Conservation (phyloP, 2,888 invertebrate species). For the Dryocosmus kuriphilus region DNA sequence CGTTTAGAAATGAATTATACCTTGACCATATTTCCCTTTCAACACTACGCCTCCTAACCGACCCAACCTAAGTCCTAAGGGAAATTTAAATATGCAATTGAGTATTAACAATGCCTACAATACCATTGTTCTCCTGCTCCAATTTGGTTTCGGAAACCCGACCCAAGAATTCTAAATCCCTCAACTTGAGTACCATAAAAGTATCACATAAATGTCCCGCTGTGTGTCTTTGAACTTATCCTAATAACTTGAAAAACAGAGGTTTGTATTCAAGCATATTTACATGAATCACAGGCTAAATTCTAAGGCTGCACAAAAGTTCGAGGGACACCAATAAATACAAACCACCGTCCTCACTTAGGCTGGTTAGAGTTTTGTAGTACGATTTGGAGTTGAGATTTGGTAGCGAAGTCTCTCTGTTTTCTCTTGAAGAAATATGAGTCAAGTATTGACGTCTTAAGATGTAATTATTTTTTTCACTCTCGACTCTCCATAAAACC, state of each 20-base stretch:
- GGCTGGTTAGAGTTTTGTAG: neutral
- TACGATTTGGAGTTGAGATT: neutral
- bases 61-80: no score
- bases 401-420: neutral
- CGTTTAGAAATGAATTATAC: no score
- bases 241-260: neutral
- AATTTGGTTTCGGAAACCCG: neutral
- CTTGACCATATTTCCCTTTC: no score
- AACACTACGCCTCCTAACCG: no score
- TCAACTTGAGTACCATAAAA: conserved; percentile 1
- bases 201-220: neutral
- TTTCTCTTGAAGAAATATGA: neutral
- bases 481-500: conserved; percentile 54
- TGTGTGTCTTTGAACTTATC: neutral
- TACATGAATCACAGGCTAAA: neutral
- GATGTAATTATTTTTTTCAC: conserved; percentile 60
- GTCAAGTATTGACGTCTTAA: conserved; percentile 56
- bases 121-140: neutral
- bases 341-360: neutral
- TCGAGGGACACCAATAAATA: neutral
- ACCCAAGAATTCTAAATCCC: neutral
- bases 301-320: neutral
- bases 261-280: neutral
- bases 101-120: neutral
- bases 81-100: no score